Conservation (phyloP, 2,113 vertebrate genomes). For the Caranx ignobilis region DNA sequence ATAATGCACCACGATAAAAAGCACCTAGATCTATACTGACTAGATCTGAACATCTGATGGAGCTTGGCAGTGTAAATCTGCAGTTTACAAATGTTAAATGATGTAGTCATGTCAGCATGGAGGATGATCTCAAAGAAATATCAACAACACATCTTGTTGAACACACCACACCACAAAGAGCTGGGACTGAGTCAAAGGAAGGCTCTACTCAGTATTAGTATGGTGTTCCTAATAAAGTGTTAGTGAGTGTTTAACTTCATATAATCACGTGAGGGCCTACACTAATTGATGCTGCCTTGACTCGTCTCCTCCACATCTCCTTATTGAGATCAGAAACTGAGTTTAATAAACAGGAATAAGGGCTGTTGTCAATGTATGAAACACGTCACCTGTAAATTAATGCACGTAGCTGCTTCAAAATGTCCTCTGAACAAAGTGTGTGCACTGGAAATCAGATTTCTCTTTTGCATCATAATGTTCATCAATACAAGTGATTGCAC, state of each 20-base stretch:
- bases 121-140: not conserved
- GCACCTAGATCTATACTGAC: not conserved
- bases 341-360: not conserved
- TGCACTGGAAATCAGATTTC: not conserved
- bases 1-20: not conserved
- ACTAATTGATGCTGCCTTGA: no score
- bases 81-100: not conserved
- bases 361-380: not conserved
- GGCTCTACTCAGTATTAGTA: not conserved
- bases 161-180: not conserved
- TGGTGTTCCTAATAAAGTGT: not conserved
- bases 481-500: not conserved
- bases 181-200: not conserved
- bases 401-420: not conserved
- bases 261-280: no score
- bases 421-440: no score
- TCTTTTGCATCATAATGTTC: not conserved
- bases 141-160: not conserved
- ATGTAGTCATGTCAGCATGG: not conserved
- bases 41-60: not conserved
- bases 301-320: not conserved
- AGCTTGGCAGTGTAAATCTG: not conserved
- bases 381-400: not conserved
- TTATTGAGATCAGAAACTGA: not conserved
- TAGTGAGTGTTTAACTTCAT: no score